These are phyloP conservation scores for Lucinisca nassula DNA, from an alignment of 2,888 invertebrate genomes.

Conservation along the genomic window DNA sequence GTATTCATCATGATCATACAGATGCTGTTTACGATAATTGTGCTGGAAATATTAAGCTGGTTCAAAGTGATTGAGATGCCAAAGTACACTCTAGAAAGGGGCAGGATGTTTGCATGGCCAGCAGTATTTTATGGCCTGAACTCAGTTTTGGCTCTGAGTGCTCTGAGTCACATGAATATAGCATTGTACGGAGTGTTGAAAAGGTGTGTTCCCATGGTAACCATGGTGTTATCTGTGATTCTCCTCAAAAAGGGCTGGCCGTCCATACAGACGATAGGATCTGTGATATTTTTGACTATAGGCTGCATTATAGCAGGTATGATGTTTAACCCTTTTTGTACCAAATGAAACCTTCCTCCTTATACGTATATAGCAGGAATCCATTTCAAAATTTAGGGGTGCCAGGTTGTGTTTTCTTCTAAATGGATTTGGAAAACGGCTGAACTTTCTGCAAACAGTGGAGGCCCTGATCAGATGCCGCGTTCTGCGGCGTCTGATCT, in stretches of 20 bases:
- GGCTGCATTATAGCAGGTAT: constrained; percentile 88
- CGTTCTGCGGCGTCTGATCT: too few relatives aligned
- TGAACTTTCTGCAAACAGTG: too few relatives aligned
- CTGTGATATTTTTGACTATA: constrained; percentile 86
- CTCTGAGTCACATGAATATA: constrained; percentile 89
- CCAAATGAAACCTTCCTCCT: too few relatives aligned
- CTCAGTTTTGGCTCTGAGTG: constrained; percentile 88
- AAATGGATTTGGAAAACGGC: too few relatives aligned
- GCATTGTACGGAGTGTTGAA: constrained; percentile 90
- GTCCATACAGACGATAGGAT: constrained; percentile 79
- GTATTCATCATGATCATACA: constrained; percentile 89
- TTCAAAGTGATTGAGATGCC: constrained; percentile 83
- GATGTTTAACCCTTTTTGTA: too few relatives aligned
- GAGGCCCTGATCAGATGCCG: too few relatives aligned
- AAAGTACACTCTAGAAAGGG: constrained; percentile 87
- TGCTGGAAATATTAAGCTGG: constrained; percentile 86
- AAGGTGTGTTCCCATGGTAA: constrained; percentile 88
- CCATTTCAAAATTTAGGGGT: too few relatives aligned
- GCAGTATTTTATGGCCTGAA: constrained; percentile 89
- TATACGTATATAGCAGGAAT: too few relatives aligned
- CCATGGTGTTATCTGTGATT: constrained; percentile 86
- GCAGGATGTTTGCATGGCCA: constrained; percentile 88
- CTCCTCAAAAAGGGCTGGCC: constrained; percentile 87
- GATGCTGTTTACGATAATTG: constrained; percentile 88
- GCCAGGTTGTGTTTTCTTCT: too few relatives aligned